Percentiles rank a stretch among this genome's conserved stretches.
Conservation (phyloP, 2,888 invertebrate genomes). For the Lymantria dispar region DNA sequence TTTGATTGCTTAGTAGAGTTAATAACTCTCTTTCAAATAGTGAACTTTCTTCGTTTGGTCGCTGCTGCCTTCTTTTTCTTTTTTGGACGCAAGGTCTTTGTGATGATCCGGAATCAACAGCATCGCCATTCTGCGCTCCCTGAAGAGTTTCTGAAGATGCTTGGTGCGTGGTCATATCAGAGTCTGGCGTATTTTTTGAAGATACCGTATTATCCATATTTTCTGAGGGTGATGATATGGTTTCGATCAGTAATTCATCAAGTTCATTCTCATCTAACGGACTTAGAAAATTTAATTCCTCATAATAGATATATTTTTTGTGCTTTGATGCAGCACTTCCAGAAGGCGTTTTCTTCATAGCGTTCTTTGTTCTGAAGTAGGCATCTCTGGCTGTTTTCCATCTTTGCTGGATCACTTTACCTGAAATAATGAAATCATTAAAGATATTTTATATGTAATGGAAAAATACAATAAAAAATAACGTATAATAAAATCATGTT, state of each 20-base stretch:
- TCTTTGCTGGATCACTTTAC: slow-evolving; percentile 9
- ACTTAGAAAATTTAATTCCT: slow-evolving; percentile 15
- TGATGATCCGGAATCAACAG: slow-evolving; percentile 8
- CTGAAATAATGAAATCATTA: too few species aligned
- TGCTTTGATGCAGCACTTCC: slow-evolving; percentile 26
- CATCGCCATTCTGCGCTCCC: slow-evolving; percentile 26
- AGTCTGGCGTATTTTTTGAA: slow-evolving; percentile 9
- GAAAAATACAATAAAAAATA: neutral
- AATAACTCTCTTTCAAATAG: neutral
- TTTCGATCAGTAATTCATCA: slow-evolving; percentile 16
- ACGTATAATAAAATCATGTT: neutral
- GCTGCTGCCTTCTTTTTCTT: slow-evolving; percentile 2
- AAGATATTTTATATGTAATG: too few species aligned
- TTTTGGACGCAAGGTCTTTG: neutral
- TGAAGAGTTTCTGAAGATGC: slow-evolving; percentile 23
- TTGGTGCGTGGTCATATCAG: slow-evolving; percentile 11
- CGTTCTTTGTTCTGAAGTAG: slow-evolving; percentile 20
- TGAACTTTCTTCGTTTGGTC: neutral
- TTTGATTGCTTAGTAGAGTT: neutral
- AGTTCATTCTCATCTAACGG: slow-evolving; percentile 16
- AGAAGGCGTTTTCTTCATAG: slow-evolving; percentile 20
- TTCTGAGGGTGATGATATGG: too few species aligned
- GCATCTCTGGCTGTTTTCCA: slow-evolving; percentile 26
- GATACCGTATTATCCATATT: neutral
- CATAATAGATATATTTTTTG: slow-evolving; percentile 25